Percentiles rank a stretch among this genome's conserved stretches.
These are phyloP conservation scores for Mythimna vitellina DNA, from an alignment of 2,888 invertebrate species.

Conservation along the genomic window DNA sequence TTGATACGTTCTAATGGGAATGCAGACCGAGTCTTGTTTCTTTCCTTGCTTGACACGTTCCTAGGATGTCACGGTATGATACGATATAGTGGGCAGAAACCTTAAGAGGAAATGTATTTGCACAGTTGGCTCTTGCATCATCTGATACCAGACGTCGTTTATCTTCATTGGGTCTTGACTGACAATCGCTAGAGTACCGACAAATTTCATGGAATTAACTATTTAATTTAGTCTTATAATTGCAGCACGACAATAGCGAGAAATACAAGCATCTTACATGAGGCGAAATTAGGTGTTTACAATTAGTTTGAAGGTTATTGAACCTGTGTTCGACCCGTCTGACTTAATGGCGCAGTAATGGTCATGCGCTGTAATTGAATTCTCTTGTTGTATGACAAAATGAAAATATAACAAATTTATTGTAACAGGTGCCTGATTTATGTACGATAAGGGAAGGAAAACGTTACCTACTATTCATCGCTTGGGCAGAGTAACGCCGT, in stretches of 20 bases:
- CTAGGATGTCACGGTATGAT: too few relatives aligned
- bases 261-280: slow-evolving; percentile 37
- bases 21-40: too few relatives aligned
- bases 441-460: slow-evolving; percentile 16
- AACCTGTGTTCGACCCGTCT: slow-evolving; percentile 41
- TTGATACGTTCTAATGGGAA: too few relatives aligned
- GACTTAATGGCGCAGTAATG: slow-evolving; percentile 36
- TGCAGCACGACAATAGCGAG: slow-evolving; percentile 41
- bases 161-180: slow-evolving; percentile 64
- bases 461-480: too few relatives aligned
- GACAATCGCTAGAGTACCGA: slow-evolving; percentile 51
- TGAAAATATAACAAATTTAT: slow-evolving; percentile 40
- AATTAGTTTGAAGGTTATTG: slow-evolving; percentile 54
- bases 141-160: slow-evolving; percentile 61
- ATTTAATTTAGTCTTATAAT: slow-evolving; percentile 51
- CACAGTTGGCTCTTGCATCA: slow-evolving; percentile 58
- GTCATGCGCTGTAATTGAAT: slow-evolving; percentile 38
- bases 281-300: slow-evolving; percentile 50
- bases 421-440: slow-evolving; percentile 7
- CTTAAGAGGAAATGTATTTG: slow-evolving; percentile 30
- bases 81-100: too few relatives aligned
- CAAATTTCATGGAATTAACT: slow-evolving; percentile 56
- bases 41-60: too few relatives aligned
- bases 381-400: slow-evolving; percentile 39
- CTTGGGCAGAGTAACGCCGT: too few relatives aligned